These are phyloP conservation scores for Sinella curviseta DNA, from an alignment of 1,140 invertebrate genomes.

Conservation along the genomic window DNA sequence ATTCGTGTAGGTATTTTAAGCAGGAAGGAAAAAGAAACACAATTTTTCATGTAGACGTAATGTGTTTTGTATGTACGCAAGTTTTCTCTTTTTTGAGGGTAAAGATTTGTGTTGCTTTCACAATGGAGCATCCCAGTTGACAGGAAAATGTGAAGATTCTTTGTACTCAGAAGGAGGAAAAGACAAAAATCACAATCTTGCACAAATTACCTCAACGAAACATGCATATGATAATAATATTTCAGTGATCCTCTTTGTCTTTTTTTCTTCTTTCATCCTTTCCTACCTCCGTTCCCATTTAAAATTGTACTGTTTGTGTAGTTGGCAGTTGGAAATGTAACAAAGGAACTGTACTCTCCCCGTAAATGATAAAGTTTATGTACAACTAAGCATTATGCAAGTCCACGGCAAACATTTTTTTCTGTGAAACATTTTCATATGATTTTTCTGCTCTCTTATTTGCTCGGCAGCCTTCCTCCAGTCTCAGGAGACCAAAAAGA, in stretches of 20 bases:
- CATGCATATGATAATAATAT: not conserved
- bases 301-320: not conserved
- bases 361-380: too few species aligned
- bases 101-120: not conserved
- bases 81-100: too few species aligned
- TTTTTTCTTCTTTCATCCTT: not conserved
- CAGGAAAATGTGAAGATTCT: not conserved
- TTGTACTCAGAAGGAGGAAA: not conserved
- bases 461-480: not conserved
- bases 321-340: too few species aligned
- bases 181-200: not conserved
- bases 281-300: not conserved
- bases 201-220: slow-evolving; percentile 7
- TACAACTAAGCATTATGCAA: too few species aligned
- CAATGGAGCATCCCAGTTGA: not conserved
- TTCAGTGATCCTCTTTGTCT: not conserved
- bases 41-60: too few species aligned
- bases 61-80: too few species aligned
- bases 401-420: not conserved
- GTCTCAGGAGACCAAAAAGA: not conserved
- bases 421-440: not conserved
- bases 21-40: not conserved
- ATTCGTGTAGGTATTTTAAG: too few species aligned
- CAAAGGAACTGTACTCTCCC: too few species aligned
- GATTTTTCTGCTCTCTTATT: slow-evolving; percentile 9